Evolutionary conservation across 2,113 vertebrate species (phyloP).

Genomic region (Ceyx margarethae): DNA sequence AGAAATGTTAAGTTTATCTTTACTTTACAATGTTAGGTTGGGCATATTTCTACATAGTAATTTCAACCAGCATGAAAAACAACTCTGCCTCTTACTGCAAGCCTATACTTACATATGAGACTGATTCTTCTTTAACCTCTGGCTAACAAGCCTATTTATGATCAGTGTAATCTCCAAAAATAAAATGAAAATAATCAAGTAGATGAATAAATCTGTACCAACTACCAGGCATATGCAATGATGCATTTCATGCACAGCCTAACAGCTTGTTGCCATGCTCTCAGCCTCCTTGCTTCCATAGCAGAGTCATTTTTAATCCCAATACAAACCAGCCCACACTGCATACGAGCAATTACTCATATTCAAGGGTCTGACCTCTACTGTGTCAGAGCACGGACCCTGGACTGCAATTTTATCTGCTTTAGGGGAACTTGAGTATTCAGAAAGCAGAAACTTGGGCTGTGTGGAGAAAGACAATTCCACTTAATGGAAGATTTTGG

Average conservation of each 20-base stretch:
- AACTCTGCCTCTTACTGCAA: background rate
- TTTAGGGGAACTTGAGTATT: background rate
- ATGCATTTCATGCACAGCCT: background rate
- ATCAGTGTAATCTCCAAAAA: background rate
- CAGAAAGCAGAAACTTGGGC: background rate
- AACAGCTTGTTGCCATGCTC: fast-evolving
- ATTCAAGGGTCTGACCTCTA: background rate
- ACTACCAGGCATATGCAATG: background rate
- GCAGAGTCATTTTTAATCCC: background rate
- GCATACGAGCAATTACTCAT: background rate
- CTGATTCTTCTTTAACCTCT: background rate
- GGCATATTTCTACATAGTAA: background rate
- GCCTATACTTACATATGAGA: background rate
- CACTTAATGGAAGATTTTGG: fast-evolving
- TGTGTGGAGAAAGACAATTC: background rate
- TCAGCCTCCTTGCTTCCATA: background rate
- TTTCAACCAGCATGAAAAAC: background rate
- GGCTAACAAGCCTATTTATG: background rate
- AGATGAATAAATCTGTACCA: background rate
- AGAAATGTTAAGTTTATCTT: background rate
- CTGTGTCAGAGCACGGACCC: background rate
- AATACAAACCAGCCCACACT: background rate
- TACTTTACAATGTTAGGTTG: background rate
- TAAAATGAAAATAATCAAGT: background rate
- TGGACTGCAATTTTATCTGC: background rate